Conservation (phyloP, 2,888 invertebrate genomes). For the Andrena hattorfiana region DNA sequence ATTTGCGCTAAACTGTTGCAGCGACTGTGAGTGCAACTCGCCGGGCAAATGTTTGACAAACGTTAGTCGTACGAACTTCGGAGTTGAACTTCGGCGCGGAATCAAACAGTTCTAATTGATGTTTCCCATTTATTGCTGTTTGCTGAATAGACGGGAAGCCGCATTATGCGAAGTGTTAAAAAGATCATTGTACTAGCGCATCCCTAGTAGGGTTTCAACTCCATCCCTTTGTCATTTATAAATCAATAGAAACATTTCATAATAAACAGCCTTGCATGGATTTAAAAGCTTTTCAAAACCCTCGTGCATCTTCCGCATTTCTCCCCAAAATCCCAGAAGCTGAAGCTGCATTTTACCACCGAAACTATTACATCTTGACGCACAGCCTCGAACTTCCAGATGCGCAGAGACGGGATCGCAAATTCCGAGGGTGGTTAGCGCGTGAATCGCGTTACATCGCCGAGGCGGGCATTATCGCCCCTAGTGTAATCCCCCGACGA, state of each 20-base stretch:
- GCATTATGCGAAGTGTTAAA: background rate
- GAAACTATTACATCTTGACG: background rate
- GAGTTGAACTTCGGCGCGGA: background rate
- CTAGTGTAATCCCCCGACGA: conserved; percentile 31
- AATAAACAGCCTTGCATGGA: too few relatives aligned
- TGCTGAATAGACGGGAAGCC: background rate
- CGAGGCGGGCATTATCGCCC: conserved; percentile 21
- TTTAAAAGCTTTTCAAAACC: background rate
- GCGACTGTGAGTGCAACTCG: conserved; percentile 15
- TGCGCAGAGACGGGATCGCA: background rate
- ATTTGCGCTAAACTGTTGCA: conserved; percentile 25
- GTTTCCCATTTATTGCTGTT: background rate
- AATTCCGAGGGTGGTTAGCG: conserved; percentile 1
- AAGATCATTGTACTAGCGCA: background rate
- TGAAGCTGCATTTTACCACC: background rate
- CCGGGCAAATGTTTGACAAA: conserved; percentile 26
- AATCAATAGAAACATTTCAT: too few relatives aligned
- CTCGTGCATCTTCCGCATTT: background rate
- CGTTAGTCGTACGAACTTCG: conserved; percentile 21
- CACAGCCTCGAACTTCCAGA: background rate
- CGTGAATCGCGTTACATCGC: conserved; percentile 16
- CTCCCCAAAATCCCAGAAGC: background rate
- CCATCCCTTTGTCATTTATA: too few relatives aligned
- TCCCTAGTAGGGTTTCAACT: too few relatives aligned
- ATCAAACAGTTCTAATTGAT: conserved; percentile 22